Evolutionary conservation across 2,797 vertebrate species (phyloP).

Genomic region (Hippopotamyrus pictus): DNA sequence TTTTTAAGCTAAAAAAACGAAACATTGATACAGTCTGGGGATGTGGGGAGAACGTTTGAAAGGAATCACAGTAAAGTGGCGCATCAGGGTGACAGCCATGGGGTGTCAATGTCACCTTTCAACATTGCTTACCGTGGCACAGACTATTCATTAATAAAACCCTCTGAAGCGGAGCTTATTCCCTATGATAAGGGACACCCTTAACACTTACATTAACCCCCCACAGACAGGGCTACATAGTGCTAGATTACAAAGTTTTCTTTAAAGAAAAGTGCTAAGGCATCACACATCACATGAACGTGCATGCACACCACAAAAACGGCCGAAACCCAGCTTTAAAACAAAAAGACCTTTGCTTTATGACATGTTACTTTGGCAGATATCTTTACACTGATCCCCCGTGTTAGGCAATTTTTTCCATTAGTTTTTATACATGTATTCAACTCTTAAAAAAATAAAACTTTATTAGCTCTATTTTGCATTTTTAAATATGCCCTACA

Average conservation of each 20-base stretch:
- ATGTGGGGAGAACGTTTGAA: background rate
- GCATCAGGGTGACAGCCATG: background rate
- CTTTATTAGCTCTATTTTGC: slow-evolving; percentile 35
- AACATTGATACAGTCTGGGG: background rate
- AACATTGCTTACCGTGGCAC: background rate
- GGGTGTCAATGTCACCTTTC: background rate
- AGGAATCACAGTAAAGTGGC: slow-evolving; percentile 4
- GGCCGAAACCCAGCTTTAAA: slow-evolving; percentile 24
- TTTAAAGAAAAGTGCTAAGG: slow-evolving; percentile 10
- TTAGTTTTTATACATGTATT: slow-evolving; percentile 44
- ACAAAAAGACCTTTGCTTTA: background rate
- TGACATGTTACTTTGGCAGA: slow-evolving; percentile 29
- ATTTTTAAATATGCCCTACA: slow-evolving; percentile 47
- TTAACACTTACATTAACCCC: slow-evolving; percentile 7
- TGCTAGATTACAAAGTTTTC: background rate
- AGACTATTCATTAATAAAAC: background rate
- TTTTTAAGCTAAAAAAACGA: slow-evolving; percentile 4
- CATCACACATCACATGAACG: background rate
- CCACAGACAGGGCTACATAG: background rate
- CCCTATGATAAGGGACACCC: background rate
- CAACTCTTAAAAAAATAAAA: slow-evolving; percentile 51
- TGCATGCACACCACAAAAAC: slow-evolving; percentile 13
- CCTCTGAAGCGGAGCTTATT: background rate
- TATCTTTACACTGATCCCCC: slow-evolving; percentile 21
- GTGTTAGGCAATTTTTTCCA: slow-evolving; percentile 34